Evolutionary conservation across 1,140 invertebrate genomes (phyloP), one percentile per base, ranked within the genome.

Genomic region (Trichonephila clavipes): DNA sequence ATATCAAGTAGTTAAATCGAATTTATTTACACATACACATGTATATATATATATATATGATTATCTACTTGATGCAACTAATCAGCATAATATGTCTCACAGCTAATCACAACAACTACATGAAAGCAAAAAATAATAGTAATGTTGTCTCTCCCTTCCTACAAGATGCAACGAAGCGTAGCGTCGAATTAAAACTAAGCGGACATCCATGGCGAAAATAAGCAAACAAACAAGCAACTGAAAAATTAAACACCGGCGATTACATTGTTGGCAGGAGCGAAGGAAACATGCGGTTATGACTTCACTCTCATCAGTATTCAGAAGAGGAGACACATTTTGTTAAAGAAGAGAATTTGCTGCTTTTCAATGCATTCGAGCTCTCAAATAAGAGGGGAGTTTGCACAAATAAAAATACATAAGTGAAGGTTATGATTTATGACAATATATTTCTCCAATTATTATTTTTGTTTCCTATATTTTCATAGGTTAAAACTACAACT

Each of bases 261-360:
- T 92, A 92, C 81, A 92, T 92, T 92, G 83, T 92, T 86, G 90
- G 90, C 44, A 92, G 62, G 62, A 86, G 77, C 64, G 90, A 87
- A 92, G 90, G 90, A 92, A 86, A 87, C 90, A 92, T 92, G 90
- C 90, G 66, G 82, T 92, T 92, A 87, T 92, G 90, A 87, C 62
- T 92, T 59, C 66, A 40, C 19, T 10, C 90, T 92, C 90, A 92
- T 92, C 64, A 92, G 90, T 92, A 92, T 92, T 86, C 90, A 86
- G 90, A 69, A 66, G 90, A 34, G 82, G n/a, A 62, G 90, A 72
- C 83, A 87, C 83, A 66, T 92, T 92, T 86, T 92, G 90, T 87
- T 66, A 87, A 91, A 92, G 90, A 86, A 86, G 83, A 69, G 66
- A 72, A 59, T 10, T 64, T 64, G 24, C 77, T 85, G 24, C 28